phyloP scores from a whole-genome alignment of 2,797 vertebrate species.

The Lepilemur septentrionalis region DNA sequence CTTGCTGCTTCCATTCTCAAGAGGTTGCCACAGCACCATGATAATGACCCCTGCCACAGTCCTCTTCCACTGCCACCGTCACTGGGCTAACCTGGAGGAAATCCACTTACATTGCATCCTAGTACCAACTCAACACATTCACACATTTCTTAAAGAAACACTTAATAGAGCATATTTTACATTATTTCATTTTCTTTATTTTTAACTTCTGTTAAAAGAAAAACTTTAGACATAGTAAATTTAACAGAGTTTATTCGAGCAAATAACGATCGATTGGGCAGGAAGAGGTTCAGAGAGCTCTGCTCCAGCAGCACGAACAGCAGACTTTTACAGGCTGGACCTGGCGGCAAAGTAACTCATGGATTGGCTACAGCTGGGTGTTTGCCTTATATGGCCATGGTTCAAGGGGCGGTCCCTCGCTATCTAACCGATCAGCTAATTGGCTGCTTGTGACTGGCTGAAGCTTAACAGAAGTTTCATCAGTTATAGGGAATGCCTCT shows the following conservation, averaged over 20 bases:
- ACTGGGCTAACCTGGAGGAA: background rate
- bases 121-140: background rate
- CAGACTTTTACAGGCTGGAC: background rate
- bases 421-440: background rate
- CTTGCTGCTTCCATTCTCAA: background rate
- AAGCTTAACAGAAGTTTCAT: background rate
- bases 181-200: background rate
- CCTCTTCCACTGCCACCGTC: background rate
- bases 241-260: background rate
- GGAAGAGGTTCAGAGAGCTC: background rate
- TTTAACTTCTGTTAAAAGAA: background rate
- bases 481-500: background rate
- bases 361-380: background rate
- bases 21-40: background rate
- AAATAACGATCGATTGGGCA: background rate
- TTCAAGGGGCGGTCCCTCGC: background rate
- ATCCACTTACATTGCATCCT: background rate
- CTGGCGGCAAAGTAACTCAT: background rate
- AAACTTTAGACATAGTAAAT: background rate
- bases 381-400: background rate
- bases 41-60: background rate
- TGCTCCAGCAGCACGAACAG: background rate
- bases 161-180: background rate
- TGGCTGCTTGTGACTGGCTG: background rate
- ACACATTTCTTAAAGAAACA: background rate